phyloP scores from a whole-genome alignment of 2,888 invertebrate species.

The Synanthedon myopaeformis region DNA sequence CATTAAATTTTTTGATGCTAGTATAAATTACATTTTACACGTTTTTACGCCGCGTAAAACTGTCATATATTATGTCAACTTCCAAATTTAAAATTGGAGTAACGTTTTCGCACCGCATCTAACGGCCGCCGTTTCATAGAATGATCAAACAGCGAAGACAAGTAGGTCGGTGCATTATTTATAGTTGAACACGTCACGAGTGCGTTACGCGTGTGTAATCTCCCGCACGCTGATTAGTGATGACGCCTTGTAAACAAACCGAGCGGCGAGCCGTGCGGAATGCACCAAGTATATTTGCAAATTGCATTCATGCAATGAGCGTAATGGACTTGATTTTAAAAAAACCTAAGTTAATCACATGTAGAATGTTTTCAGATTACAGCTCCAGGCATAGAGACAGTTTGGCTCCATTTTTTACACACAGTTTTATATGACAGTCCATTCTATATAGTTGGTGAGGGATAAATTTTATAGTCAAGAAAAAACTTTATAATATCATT shows the following conservation, averaged over 20 bases:
- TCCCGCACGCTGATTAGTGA: background rate
- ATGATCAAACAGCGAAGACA: constrained; percentile 8
- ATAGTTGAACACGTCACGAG: constrained; percentile 39
- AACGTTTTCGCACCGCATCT: background rate
- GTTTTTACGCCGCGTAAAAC: background rate
- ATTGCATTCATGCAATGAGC: no score
- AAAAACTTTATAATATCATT: no score
- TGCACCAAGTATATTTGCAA: no score
- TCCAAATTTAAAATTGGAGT: background rate
- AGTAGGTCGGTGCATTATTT: constrained; percentile 61
- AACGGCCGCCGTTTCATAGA: background rate
- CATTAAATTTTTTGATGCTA: background rate
- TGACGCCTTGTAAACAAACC: constrained; percentile 10
- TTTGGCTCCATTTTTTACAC: no score
- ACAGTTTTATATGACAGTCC: no score
- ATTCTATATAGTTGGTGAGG: no score
- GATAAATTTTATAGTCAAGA: no score
- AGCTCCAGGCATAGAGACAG: no score
- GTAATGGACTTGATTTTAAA: no score
- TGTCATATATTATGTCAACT: background rate
- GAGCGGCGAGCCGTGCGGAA: constrained; percentile 5
- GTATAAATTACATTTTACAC: background rate
- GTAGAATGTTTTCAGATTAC: no score
- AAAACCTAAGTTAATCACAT: no score
- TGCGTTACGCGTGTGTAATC: constrained; percentile 13